Evolutionary conservation across 2,797 vertebrate species (phyloP).

Genomic region (Enteromius unitaeniatus): DNA sequence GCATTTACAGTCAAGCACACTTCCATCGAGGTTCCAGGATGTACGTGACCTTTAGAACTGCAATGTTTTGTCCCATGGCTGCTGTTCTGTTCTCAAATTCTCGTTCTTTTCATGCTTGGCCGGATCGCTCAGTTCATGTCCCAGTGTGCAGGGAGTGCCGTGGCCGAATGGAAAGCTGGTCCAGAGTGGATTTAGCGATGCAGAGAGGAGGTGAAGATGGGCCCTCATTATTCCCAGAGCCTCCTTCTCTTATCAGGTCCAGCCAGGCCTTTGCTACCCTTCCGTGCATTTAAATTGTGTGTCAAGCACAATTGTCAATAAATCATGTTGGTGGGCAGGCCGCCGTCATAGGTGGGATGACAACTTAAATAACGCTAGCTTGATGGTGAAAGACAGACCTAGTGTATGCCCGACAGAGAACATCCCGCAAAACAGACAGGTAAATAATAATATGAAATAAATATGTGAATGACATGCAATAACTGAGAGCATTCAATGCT

Average conservation of each 20-base stretch:
- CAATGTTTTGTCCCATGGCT: slow-evolving; percentile 8
- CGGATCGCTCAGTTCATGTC: slow-evolving; percentile 25
- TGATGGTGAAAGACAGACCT: slow-evolving; percentile 12
- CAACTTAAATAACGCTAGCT: slow-evolving; percentile 49
- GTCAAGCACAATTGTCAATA: slow-evolving; percentile 48
- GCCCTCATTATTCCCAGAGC: slow-evolving; percentile 51
- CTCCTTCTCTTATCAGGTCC: slow-evolving; percentile 49
- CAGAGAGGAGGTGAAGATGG: slow-evolving; percentile 24
- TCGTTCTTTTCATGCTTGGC: slow-evolving; percentile 25
- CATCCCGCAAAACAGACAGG: not conserved
- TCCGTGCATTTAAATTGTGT: slow-evolving; percentile 35
- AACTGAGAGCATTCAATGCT: not conserved
- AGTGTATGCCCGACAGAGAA: not conserved
- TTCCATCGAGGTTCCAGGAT: not conserved
- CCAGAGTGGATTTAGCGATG: slow-evolving; percentile 21
- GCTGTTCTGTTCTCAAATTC: slow-evolving; percentile 22
- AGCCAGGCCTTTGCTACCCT: slow-evolving; percentile 45
- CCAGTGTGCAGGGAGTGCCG: not conserved
- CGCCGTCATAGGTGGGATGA: slow-evolving; percentile 36
- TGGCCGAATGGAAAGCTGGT: not conserved
- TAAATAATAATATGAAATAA: not conserved
- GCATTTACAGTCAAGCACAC: not conserved
- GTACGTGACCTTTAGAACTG: slow-evolving; percentile 8
- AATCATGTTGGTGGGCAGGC: slow-evolving; percentile 43
- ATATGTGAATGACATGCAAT: not conserved